Evolutionary conservation across 1,140 invertebrate species (phyloP).

Genomic region (Nebria ingens): DNA sequence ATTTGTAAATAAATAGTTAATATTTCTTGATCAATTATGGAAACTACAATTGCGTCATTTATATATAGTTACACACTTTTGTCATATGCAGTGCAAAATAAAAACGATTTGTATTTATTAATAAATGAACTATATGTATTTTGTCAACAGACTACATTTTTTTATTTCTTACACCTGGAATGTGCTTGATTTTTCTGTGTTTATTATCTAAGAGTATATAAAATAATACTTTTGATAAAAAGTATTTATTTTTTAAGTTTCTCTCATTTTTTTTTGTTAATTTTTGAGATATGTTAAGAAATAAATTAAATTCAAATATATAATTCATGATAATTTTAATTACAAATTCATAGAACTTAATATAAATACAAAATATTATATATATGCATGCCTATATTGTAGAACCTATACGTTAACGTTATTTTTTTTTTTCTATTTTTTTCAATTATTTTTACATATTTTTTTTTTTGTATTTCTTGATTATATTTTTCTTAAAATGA

Average conservation of each 20-base stretch:
- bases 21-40: too few relatives aligned
- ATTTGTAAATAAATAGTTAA: too few relatives aligned
- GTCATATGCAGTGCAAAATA: neutral
- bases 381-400: constrained; percentile 3
- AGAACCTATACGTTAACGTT: neutral
- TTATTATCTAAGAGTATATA: neutral
- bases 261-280: neutral
- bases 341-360: constrained; percentile 1
- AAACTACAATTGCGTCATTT: too few relatives aligned
- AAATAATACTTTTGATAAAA: neutral
- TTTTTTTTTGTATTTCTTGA: neutral
- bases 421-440: neutral
- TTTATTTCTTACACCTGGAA: neutral
- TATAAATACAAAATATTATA: constrained; percentile 5
- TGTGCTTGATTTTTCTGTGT: neutral
- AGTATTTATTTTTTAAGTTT: too few relatives aligned
- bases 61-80: too few relatives aligned
- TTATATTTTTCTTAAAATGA: neutral
- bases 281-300: neutral
- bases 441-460: neutral
- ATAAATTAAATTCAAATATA: neutral
- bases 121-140: neutral
- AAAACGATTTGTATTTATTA: neutral
- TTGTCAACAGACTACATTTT: neutral
- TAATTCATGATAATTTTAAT: neutral